phyloP scores from a whole-genome alignment of 2,797 vertebrate genomes.

The Picus viridis region DNA sequence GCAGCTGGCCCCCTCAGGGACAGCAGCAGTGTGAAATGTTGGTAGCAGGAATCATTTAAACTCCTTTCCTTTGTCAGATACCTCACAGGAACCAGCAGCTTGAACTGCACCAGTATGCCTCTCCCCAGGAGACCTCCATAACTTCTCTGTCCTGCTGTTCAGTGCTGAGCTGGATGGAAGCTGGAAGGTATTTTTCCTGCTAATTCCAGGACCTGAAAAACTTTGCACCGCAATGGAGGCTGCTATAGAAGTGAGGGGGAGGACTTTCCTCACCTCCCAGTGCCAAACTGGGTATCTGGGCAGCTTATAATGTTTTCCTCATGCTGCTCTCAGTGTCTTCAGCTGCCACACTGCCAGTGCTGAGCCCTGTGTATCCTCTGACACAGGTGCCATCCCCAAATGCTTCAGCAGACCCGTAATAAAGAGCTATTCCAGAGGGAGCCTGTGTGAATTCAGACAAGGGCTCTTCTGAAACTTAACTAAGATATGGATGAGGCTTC shows the following conservation, averaged over 20 bases:
- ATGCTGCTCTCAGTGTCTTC: not conserved
- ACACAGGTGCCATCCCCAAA: not conserved
- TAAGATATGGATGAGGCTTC: not conserved
- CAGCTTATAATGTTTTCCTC: not conserved
- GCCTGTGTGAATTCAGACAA: not conserved
- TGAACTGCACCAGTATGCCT: not conserved
- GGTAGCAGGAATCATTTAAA: not conserved
- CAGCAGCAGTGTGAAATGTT: not conserved
- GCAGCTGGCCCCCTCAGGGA: not conserved
- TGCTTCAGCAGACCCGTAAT: not conserved
- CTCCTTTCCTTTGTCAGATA: not conserved
- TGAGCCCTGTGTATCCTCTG: not conserved
- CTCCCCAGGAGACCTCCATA: not conserved
- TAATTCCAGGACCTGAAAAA: not conserved
- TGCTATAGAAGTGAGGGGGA: not conserved
- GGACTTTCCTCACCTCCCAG: not conserved
- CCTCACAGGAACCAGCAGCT: not conserved
- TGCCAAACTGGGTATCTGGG: not conserved
- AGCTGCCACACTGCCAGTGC: not conserved
- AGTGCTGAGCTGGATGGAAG: not conserved
- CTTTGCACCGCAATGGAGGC: not conserved
- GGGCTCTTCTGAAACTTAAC: not conserved
- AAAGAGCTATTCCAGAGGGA: not conserved
- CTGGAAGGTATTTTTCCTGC: not conserved
- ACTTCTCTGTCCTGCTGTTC: not conserved